phyloP scores from a whole-genome alignment of 2,113 vertebrate species.

The Syngnathus floridae region DNA sequence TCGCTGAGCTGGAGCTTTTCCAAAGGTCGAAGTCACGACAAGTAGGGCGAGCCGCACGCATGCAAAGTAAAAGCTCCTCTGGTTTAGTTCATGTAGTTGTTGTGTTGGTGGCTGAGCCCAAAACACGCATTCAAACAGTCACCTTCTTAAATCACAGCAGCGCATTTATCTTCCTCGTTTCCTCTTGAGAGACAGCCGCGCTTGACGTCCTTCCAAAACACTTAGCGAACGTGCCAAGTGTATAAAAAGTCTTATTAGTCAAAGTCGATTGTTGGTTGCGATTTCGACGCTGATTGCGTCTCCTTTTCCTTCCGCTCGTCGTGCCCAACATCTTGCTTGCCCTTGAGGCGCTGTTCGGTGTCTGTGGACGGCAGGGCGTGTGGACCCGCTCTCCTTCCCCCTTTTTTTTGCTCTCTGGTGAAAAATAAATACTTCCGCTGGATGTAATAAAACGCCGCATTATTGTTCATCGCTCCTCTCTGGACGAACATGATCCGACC shows the following conservation, averaged over 20 bases:
- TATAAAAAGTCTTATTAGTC: slow-evolving; percentile 18
- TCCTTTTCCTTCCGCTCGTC: slow-evolving; percentile 48
- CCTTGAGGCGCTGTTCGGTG: slow-evolving; percentile 33
- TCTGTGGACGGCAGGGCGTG: slow-evolving; percentile 38
- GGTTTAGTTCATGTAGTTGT: slow-evolving; percentile 4
- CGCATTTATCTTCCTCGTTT: slow-evolving; percentile 7
- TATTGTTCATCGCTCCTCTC: slow-evolving; percentile 70
- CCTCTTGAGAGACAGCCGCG: slow-evolving; percentile 28
- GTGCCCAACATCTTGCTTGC: slow-evolving; percentile 9
- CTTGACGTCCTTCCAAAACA: slow-evolving; percentile 32
- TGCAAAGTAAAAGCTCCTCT: slow-evolving; percentile 20
- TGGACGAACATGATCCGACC: slow-evolving; percentile 65
- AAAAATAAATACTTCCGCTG: slow-evolving; percentile 72
- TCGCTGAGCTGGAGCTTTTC: slow-evolving; percentile 54
- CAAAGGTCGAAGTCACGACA: slow-evolving; percentile 41
- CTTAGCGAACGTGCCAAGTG: slow-evolving; percentile 38
- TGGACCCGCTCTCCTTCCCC: slow-evolving; percentile 31
- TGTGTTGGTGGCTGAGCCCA: not conserved
- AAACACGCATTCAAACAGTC: slow-evolving; percentile 16
- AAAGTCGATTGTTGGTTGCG: slow-evolving; percentile 28
- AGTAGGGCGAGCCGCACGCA: too few species aligned
- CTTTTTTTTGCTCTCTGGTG: slow-evolving; percentile 48
- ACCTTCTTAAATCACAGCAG: slow-evolving; percentile 8
- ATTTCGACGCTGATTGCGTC: slow-evolving; percentile 33
- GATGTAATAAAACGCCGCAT: slow-evolving; percentile 71